Base-by-base conservation (phyloP, 2,113 vertebrate species). In the Caretta caretta region DNA sequence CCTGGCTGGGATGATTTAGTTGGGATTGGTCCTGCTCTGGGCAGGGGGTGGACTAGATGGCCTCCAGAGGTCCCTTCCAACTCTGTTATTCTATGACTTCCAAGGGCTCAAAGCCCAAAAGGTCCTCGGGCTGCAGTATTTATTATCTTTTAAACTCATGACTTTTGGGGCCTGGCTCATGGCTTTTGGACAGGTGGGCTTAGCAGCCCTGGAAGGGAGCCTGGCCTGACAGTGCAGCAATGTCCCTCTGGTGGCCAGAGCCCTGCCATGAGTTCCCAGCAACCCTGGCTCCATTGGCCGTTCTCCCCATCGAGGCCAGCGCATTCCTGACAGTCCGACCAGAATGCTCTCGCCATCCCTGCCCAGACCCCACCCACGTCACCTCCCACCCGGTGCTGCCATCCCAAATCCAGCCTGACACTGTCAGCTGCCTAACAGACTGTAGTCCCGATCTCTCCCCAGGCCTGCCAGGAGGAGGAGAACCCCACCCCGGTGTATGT, bases 401-500 rank as follows among this genome's bases (percentile, higher is more conserved):
- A 53, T 31, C 19, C 31, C 4, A 27, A 46, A n/a, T 42, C 50
- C 82, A 16, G 25, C 51, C 56, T 17, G 22, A 90, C 65, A 35
- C 35, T 49, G 42, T 31, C 8, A 1, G 27, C 38, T 38, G n/a
- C 17, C 69, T 75, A 2, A 42, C 42, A 25, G 38, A 13, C 22
- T 76, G 12, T 25, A n/a, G 0, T 1, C 50, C 1, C 0, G 83
- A n/a, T 94, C 6, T 42, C 62, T 89, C 38, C 50, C 51, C 75
- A 95, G 96, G 83, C 27, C 0, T 48, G 0, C 27, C 90, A 86
- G 80, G 86, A 95, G 7, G 92, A 97, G 7, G 88, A 95, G 1
- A 80, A 90, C 0, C 54, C 90, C 0, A 83, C 97, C 72, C 98
- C 98, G 1, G 98, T 99, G 85, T 99, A 99, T 42, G 99, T 98